phyloP scores from a whole-genome alignment of 2,113 vertebrate genomes.

The Actinemys pallida region DNA sequence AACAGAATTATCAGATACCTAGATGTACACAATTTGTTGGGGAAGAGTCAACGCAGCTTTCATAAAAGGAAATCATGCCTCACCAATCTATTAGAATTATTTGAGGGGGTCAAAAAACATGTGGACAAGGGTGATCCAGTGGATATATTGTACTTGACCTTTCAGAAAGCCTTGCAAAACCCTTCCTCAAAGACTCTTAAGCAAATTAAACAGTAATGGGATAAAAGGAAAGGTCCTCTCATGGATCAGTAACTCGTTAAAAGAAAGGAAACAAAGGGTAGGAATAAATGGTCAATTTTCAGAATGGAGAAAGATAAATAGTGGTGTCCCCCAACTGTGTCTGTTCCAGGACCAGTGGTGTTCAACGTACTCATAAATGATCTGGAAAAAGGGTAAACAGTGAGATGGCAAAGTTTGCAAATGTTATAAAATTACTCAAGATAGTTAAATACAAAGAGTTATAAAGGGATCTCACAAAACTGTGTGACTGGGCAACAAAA shows the following conservation, averaged over 20 bases:
- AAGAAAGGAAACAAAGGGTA: not conserved
- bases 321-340: not conserved
- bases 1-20: not conserved
- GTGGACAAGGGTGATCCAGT: not conserved
- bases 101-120: not conserved
- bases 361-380: too few relatives aligned
- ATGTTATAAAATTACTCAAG: not conserved
- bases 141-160: not conserved
- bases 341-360: too few relatives aligned
- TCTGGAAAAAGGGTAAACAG: not conserved
- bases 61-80: not conserved
- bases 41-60: not conserved
- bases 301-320: not conserved
- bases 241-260: not conserved
- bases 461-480: not conserved
- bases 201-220: not conserved
- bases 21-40: not conserved
- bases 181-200: not conserved
- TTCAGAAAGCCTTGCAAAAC: not conserved
- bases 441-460: not conserved
- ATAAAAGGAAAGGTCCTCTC: not conserved
- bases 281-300: not conserved
- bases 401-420: not conserved
- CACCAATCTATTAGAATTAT: not conserved
- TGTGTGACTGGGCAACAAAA: not conserved